These are phyloP conservation scores for Hyperopisus bebe DNA, from an alignment of 2,113 vertebrate genomes.

Conservation along the genomic window DNA sequence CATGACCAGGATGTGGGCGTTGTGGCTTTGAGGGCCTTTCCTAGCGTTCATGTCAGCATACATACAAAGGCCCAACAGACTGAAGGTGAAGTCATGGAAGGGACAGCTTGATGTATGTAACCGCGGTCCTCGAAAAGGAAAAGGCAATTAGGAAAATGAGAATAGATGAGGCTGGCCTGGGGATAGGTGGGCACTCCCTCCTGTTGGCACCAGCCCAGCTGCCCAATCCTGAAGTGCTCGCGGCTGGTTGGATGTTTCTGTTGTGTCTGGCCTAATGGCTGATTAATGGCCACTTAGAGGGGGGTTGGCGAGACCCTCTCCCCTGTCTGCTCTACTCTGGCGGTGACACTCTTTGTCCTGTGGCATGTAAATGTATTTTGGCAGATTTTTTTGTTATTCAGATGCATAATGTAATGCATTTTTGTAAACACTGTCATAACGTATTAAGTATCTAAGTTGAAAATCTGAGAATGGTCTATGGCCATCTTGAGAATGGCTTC, in stretches of 20 bases:
- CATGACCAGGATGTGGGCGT: not conserved
- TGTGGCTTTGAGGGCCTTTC: not conserved
- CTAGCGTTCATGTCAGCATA: not conserved
- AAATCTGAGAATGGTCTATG: not conserved
- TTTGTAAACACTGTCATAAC: not conserved
- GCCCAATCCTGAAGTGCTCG: conserved; percentile 36
- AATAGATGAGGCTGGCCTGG: conserved; percentile 39
- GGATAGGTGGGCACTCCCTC: conserved; percentile 18
- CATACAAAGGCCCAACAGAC: not conserved
- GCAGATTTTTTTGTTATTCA: not conserved
- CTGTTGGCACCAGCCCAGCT: conserved; percentile 37
- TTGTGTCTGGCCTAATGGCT: conserved; percentile 47
- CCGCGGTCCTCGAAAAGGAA: not conserved
- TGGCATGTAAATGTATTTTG: not conserved
- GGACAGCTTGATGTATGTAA: not conserved
- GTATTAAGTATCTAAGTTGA: not conserved
- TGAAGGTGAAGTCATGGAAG: not conserved
- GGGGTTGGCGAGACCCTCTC: conserved; percentile 27
- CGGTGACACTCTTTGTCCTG: not conserved
- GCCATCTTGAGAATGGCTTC: not conserved
- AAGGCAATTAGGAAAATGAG: conserved; percentile 19
- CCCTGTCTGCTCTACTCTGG: not conserved
- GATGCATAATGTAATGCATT: not conserved
- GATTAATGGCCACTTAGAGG: conserved; percentile 43
- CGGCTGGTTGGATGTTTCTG: conserved; percentile 39